phyloP scores from a whole-genome alignment of 2,797 vertebrate species.

The Cephalopachus bancanus region DNA sequence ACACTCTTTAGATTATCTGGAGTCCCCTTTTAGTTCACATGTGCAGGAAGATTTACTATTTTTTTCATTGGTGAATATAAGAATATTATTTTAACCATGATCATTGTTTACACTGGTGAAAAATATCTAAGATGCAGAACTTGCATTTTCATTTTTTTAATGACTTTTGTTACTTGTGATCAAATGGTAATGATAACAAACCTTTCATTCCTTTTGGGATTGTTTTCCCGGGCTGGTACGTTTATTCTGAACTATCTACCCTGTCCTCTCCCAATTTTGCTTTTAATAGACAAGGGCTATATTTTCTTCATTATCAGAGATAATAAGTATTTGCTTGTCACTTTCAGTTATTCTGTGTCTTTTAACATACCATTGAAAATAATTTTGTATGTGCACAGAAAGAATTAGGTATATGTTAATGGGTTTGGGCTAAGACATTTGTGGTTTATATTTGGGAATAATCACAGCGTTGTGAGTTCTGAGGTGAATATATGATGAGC shows the following conservation, averaged over 20 bases:
- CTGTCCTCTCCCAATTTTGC: neutral
- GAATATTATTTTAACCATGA: slow-evolving; percentile 42
- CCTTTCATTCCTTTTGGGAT: neutral
- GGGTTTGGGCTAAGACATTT: slow-evolving; percentile 53
- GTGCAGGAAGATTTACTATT: neutral
- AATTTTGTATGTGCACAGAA: slow-evolving; percentile 25
- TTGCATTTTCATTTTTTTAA: slow-evolving; percentile 2
- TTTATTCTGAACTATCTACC: neutral
- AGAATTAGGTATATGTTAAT: slow-evolving; percentile 16
- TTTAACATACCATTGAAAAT: slow-evolving; percentile 48
- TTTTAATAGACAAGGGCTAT: slow-evolving; percentile 42
- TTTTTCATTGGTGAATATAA: slow-evolving; percentile 32
- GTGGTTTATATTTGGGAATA: slow-evolving; percentile 37
- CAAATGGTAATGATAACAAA: neutral
- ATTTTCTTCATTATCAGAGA: slow-evolving; percentile 14
- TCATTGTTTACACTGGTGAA: neutral
- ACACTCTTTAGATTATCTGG: neutral
- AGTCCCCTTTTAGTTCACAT: slow-evolving; percentile 23
- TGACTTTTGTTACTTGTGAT: slow-evolving; percentile 28
- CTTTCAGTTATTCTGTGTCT: slow-evolving; percentile 21
- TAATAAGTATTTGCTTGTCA: slow-evolving; percentile 56
- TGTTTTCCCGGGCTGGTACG: neutral
- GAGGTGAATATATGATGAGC: slow-evolving; percentile 15
- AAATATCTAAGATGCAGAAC: slow-evolving; percentile 4
- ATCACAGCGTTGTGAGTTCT: neutral